Conservation (phyloP, 2,888 invertebrate species). For the Nineta flava region DNA sequence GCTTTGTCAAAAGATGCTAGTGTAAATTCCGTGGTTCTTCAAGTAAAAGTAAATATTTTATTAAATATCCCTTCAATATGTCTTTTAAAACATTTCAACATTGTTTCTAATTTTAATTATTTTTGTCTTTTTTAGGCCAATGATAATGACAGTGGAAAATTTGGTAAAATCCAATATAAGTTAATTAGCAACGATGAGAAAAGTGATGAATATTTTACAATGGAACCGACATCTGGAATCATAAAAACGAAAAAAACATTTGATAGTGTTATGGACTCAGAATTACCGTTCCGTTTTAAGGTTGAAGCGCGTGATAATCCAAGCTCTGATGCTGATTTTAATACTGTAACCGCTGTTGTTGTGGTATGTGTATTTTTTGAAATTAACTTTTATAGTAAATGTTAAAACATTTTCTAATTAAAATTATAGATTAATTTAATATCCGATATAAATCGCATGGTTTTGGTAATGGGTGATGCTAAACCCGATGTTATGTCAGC, state of each 20-base stretch:
- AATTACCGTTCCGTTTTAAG: conserved; percentile 57
- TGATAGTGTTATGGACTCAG: conserved; percentile 42
- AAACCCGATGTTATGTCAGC: conserved; percentile 49
- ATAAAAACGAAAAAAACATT: conserved; percentile 59
- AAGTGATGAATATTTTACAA: conserved; percentile 46
- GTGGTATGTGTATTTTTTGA: conserved; percentile 34
- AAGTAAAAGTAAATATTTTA: conserved; percentile 42
- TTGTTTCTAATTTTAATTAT: neutral
- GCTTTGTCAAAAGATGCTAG: conserved; percentile 59
- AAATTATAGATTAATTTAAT: conserved; percentile 53
- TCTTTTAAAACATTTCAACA: neutral
- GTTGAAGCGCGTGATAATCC: conserved; percentile 64
- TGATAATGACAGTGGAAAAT: conserved; percentile 73
- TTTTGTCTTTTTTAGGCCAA: conserved; percentile 39
- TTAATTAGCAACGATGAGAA: conserved; percentile 23
- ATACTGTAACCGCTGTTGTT: conserved; percentile 44
- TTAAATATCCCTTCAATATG: neutral
- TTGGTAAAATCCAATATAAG: conserved; percentile 60
- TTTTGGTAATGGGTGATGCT: conserved; percentile 59
- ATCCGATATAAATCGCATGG: conserved; percentile 57
- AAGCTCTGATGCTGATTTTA: conserved; percentile 40
- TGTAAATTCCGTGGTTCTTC: conserved; percentile 58
- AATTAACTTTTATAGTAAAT: conserved; percentile 17
- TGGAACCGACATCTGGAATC: conserved; percentile 60
- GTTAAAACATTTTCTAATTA: conserved; percentile 10